Base-by-base conservation (phyloP, 2,888 invertebrate species). In the Capitulum mitella region DNA sequence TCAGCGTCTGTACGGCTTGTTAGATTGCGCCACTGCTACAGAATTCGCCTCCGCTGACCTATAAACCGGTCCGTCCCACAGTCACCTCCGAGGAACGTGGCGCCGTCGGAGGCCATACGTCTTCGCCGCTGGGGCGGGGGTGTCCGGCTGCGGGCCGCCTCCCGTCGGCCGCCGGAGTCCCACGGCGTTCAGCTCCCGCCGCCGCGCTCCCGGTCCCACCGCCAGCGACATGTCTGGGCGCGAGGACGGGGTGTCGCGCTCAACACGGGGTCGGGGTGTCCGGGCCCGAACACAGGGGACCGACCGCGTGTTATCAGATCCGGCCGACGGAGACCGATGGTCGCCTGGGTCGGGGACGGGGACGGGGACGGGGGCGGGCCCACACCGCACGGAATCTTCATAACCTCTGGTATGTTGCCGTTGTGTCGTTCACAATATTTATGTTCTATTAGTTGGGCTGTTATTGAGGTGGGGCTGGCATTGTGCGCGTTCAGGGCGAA, bases 341-440 rank as follows among this genome's bases (percentile, higher is more conserved):
- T 22, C 54, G 22, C 26, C 54, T 6, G 26, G 26, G 6, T 8
- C 26, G n/a, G 10, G 6, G 29, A 6, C 58, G n/a, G n/a, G 32
- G 16, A 10, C 34, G 64, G 14, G 34, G 64, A 10, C 3, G 34
- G 19, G 64, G 19, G 34, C 1, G 64, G 34, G 34, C n/a, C n/a
- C n/a, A n/a, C 29, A 34, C 64, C 64, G 34, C 32, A 34, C 64
- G 3, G 64, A 34, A 64, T 64, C 64, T 34, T 64, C 64, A 64
- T 64, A 64, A 34, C 64, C 34, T 14, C 64, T 64, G 64, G 64
- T 34, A 64, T 34, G 64, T 34, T 64, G 29, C 64, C 29, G 19
- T 34, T 34, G 64, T 29, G 34, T 34, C 64, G 34, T 64, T 64
- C 64, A 64, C 64, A 64, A 64, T 64, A 34, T 64, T 64, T 64